phyloP scores from a whole-genome alignment of 2,113 vertebrate genomes.

The Sigmodon hispidus region DNA sequence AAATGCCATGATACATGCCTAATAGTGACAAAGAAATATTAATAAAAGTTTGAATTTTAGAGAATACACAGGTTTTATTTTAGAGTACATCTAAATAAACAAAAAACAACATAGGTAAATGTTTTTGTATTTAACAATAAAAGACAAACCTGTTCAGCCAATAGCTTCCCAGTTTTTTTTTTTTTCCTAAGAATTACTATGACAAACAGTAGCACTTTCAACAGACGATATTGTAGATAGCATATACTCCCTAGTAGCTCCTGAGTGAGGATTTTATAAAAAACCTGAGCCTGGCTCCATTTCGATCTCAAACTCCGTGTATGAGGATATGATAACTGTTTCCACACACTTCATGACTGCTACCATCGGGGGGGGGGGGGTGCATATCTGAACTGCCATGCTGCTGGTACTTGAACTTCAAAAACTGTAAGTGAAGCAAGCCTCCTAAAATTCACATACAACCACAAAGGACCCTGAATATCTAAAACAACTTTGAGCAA shows the following conservation, averaged over 20 bases:
- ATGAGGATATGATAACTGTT: background rate
- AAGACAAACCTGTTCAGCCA: background rate
- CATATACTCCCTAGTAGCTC: background rate
- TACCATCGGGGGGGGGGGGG: no score
- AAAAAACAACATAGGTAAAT: background rate
- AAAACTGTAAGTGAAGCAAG: background rate
- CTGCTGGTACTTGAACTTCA: background rate
- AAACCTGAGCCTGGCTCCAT: accelerated
- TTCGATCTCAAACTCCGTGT: background rate
- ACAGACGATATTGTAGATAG: background rate
- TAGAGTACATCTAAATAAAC: background rate
- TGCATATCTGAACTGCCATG: no score
- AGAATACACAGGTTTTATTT: background rate
- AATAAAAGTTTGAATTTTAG: background rate
- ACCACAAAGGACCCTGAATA: background rate
- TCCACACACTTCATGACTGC: background rate
- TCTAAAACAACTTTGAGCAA: background rate
- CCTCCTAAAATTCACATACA: background rate
- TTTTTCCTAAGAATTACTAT: background rate
- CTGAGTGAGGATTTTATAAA: background rate
- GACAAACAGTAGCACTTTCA: no score
- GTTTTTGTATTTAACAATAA: background rate
- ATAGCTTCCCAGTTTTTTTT: background rate
- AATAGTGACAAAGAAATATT: background rate
- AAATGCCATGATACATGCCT: background rate